Evolutionary conservation across 2,113 vertebrate genomes (phyloP), one percentile per base, ranked within the genome.

Genomic region (Leptobrachium ailaonicum): DNA sequence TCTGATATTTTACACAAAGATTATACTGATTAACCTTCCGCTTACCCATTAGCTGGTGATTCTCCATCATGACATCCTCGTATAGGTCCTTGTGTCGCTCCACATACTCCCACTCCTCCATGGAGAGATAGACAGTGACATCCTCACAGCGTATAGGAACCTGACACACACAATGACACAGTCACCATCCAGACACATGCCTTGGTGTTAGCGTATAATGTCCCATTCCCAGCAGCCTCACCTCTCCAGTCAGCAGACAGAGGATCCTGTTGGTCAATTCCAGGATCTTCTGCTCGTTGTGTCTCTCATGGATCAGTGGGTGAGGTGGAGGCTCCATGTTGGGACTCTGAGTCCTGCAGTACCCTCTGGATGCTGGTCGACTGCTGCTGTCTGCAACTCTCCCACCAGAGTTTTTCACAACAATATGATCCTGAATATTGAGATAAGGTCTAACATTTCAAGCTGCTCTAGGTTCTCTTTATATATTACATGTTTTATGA

Each of bases 21-120:
- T 32, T 32, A 32, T 32, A 32, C 20, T 32, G 20, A 32, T 32
- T 32, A 32, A 32, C 20, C 20, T 32, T 32, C 20, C 20, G 20
- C 20, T 32, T 32, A 32, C 20, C 20, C 20, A 32, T 32, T 32
- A 32, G 47, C 47, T 50, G 4, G 4, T 50, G 86, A 86, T 85
- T 87, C 83, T 88, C 88, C 73, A 85, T 86, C 87, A 89, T 86
- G 50, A 50, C 75, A 2, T 43, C 32, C 47, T 60, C 43, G n/a
- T 69, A 68, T 0, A 69, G 50, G 45, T 77, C 75, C 41, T 45
- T 77, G 75, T 45, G 41, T 60, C 40, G 66, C 42, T 67, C 12
- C 45, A 77, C 13, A 60, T 77, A 77, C 10, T 77, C 50, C 75
- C 75, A 69, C 41, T 69, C 75, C 41, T 77, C n/a, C 53, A 60